Evolutionary conservation across 2,113 vertebrate species (phyloP), one percentile per base, ranked within the genome.

Genomic region (Hiodon alosoides): DNA sequence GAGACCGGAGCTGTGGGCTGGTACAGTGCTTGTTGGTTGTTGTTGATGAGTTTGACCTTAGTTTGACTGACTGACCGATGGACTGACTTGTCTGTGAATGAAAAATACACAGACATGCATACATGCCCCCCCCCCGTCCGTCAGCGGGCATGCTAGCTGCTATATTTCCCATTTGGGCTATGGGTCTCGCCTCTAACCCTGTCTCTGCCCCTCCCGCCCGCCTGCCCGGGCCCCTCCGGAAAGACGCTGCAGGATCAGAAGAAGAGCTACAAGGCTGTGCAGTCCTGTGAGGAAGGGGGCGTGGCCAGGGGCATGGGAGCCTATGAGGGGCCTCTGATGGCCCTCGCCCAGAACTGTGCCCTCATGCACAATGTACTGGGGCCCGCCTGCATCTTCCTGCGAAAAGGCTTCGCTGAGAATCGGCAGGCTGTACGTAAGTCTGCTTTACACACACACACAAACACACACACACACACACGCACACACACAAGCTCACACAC

Each of bases 351-450:
- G 91, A 96, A 94, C 87, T 95, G 95, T 80, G 90, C 92, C 4
- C 91, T 92, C 90, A 94, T 97, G 94, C 94, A 96, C 93, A 97
- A 93, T 87, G 90, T 98, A 73, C 92, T 98, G 87, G 96, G 96
- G 82, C 96, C 96, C 0, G 96, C 96, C 73, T 98, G 96, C 92
- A 95, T 98, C 88, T 98, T 98, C 88, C 95, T 98, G 86, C 93
- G 96, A 90, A 97, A 98, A 91, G 96, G 95, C 91, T 95, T 98
- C 90, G 95, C 96, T 72, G 95, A 98, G 89, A 95, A 89, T 93
- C 94, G 96, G 90, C 93, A 93, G 92, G 94, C 96, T 97, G 96
- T 98, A 98, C 94, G 97, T 99, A 98, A 98, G 97, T 98, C 87
- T 79, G 79, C 70, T 76, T 31, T 31, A 31, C 76, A 73, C 48